phyloP scores from a whole-genome alignment of 2,113 vertebrate genomes.

The Eubucco bourcierii region DNA sequence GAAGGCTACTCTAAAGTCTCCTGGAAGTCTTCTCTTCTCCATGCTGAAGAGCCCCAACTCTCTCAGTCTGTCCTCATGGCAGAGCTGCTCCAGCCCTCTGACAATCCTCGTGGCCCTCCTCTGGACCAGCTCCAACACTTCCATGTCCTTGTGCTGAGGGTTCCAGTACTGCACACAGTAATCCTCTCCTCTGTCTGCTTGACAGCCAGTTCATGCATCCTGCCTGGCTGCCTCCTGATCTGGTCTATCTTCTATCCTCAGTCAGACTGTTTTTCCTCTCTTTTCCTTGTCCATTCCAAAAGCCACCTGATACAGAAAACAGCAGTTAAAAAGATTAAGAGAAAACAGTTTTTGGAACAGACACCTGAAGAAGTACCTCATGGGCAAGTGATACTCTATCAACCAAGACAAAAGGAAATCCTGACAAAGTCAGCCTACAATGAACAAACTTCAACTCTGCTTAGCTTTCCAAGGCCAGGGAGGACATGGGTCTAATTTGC shows the following conservation, averaged over 20 bases:
- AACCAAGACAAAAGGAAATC: not conserved
- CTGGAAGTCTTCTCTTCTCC: no score
- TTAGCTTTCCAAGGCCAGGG: not conserved
- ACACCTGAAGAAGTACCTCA: not conserved
- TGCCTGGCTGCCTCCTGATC: not conserved
- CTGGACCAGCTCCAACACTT: no score
- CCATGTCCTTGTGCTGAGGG: no score
- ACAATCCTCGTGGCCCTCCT: no score
- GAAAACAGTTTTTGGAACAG: not conserved
- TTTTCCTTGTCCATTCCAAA: not conserved
- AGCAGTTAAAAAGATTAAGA: not conserved
- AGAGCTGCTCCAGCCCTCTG: no score
- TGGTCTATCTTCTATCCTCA: accelerated
- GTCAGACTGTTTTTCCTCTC: not conserved
- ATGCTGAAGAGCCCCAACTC: no score
- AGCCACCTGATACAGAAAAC: not conserved
- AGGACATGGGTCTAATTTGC: not conserved
- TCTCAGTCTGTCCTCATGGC: no score
- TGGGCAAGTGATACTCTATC: not conserved
- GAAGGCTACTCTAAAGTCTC: no score
- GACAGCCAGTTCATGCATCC: no score
- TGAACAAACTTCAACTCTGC: not conserved
- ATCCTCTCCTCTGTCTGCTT: not conserved
- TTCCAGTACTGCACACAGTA: no score
- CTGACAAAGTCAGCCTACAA: not conserved